phyloP scores from a whole-genome alignment of 2,113 vertebrate genomes.

The Brachyhypopomus occidentalis region DNA sequence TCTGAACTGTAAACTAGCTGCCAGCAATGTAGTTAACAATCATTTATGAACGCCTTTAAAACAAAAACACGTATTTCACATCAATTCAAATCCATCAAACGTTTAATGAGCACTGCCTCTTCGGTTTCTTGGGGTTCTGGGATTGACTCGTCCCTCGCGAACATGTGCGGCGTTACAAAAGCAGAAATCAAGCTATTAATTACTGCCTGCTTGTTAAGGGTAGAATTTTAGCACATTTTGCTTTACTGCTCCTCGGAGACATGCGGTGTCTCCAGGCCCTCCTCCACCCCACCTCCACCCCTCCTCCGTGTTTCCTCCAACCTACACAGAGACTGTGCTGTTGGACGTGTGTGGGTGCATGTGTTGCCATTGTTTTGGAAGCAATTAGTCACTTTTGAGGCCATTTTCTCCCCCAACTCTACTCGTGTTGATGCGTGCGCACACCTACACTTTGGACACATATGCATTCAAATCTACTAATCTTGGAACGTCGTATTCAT shows the following conservation, averaged over 20 bases:
- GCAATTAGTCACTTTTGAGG: not conserved
- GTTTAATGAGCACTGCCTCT: too few relatives aligned
- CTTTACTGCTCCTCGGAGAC: not conserved
- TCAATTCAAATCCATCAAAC: not conserved
- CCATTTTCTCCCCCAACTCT: slow-evolving; percentile 1
- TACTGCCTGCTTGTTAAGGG: not conserved
- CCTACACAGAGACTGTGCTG: not conserved
- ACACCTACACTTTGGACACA: not conserved
- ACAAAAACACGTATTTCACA: too few relatives aligned
- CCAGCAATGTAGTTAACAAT: too few relatives aligned
- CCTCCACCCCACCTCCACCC: not conserved
- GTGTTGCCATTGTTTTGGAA: slow-evolving; percentile 14
- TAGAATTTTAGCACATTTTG: slow-evolving; percentile 13
- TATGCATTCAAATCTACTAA: not conserved
- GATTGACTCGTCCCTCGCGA: not conserved
- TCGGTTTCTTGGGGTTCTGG: too few relatives aligned
- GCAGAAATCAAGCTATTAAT: slow-evolving; percentile 18
- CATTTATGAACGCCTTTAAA: too few relatives aligned
- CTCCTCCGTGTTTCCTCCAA: slow-evolving; percentile 1
- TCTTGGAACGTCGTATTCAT: not conserved
- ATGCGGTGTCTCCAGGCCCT: too few relatives aligned
- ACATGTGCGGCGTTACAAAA: not conserved
- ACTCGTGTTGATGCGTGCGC: not conserved
- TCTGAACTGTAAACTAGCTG: too few relatives aligned
- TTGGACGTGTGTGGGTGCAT: slow-evolving; percentile 11